These are phyloP conservation scores for Drosophila melanica DNA, from an alignment of 1,140 invertebrate genomes.

Conservation along the genomic window DNA sequence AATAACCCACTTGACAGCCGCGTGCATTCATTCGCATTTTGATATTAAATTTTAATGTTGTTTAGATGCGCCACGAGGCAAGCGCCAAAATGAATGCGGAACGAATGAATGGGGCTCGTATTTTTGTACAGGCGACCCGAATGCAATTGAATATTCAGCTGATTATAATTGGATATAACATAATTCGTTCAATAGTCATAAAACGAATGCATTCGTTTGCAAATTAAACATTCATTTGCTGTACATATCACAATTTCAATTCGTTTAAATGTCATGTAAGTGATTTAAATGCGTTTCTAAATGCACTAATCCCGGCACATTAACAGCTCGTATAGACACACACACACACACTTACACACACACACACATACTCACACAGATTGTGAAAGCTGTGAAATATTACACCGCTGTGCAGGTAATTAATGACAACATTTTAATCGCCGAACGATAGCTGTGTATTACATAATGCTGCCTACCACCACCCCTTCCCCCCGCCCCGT, in stretches of 20 bases:
- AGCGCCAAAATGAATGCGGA: neutral
- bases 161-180: constrained; percentile 2
- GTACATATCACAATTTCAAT: constrained; percentile 33
- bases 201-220: constrained; percentile 1
- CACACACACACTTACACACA: no score
- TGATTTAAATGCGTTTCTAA: constrained; percentile 54
- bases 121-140: neutral
- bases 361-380: neutral
- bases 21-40: neutral
- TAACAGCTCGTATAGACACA: constrained; percentile 51
- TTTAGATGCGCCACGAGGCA: neutral
- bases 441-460: constrained; percentile 64
- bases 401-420: constrained; percentile 66
- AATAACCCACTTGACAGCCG: neutral
- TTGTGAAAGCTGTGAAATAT: constrained; percentile 65
- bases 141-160: constrained; percentile 3
- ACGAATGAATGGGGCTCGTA: neutral
- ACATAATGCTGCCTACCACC: neutral
- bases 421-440: constrained; percentile 80
- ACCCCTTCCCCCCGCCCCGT: neutral
- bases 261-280: constrained; percentile 44
- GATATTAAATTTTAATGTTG: neutral
- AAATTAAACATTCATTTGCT: constrained; percentile 4
- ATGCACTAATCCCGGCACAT: constrained; percentile 66
- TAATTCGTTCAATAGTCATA: neutral